Evolutionary conservation across 2,888 invertebrate species (phyloP).

Genomic region (Aleiodes leptofemur): DNA sequence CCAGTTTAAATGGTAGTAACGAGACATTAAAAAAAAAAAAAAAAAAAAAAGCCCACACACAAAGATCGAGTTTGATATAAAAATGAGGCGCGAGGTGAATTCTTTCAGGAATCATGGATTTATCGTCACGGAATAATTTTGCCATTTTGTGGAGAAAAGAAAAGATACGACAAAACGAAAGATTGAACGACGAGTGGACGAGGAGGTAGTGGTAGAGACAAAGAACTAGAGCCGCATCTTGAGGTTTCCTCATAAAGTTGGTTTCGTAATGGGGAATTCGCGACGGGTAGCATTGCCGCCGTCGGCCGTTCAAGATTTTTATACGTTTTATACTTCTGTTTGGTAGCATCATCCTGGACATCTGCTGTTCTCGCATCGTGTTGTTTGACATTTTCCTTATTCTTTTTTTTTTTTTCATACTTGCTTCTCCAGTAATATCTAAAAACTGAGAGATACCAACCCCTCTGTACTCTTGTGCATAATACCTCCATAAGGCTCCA

Average conservation of each 20-base stretch:
- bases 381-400: slow-evolving; percentile 23
- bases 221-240: slow-evolving; percentile 51
- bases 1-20: slow-evolving; percentile 33
- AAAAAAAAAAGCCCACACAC: slow-evolving; percentile 22
- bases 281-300: slow-evolving; percentile 29
- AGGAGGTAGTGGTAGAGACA: slow-evolving; percentile 40
- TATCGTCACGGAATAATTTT: slow-evolving; percentile 57
- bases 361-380: slow-evolving; percentile 63
- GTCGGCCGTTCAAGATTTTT: slow-evolving; percentile 14
- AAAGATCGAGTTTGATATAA: slow-evolving; percentile 43
- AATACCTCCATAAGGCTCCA: slow-evolving; percentile 69
- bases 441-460: slow-evolving; percentile 52
- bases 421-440: slow-evolving; percentile 57
- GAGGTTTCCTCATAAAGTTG: slow-evolving; percentile 54
- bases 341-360: slow-evolving; percentile 67
- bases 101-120: slow-evolving; percentile 47
- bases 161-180: slow-evolving; percentile 6
- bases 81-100: slow-evolving; percentile 48
- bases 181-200: slow-evolving; percentile 27
- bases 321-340: slow-evolving; percentile 35
- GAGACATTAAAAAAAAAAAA: background rate
- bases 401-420: slow-evolving; percentile 3
- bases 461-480: slow-evolving; percentile 65
- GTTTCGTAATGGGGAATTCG: slow-evolving; percentile 55
- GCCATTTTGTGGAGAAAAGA: slow-evolving; percentile 42